Evolutionary conservation across 2,888 invertebrate species (phyloP), one percentile per base, ranked within the genome.

Genomic region (Druceiella hillmani): DNA sequence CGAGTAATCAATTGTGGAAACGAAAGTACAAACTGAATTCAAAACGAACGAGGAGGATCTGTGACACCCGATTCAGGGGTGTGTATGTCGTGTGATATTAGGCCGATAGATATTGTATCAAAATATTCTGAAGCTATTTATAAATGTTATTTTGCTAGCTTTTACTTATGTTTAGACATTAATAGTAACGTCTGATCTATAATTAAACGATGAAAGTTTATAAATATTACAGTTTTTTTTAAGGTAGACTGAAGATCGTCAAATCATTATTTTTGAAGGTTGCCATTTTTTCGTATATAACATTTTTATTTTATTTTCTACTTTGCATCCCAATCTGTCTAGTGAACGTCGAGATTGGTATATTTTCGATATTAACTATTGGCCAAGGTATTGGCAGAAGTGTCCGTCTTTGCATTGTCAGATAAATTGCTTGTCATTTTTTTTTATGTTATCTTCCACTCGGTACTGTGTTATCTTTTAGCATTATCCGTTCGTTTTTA

Each of bases 101-200:
- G 62, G 65, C 67, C 61, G 58, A 65, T 66, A 59, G 40, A 40
- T 40, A 36, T 42, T 66, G 69, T 68, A 69, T 70, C 68, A 70
- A 72, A 70, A 69, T 70, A 70, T 69, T 70, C 66, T 58, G 52
- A 66, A 70, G 68, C 70, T 72, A 72, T 72, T 72, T 72, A 70
- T 72, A 72, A 70, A 72, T 70, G 71, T 69, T 70, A 70, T 70
- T 71, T 70, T 69, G 68, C 66, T 64, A 65, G 62, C 68, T 67
- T 72, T 71, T 70, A 67, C 69, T 68, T 69, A 67, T 67, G 69
- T 70, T 66, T 67, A 64, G 68, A 66, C 67, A 65, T 66, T 69
- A 68, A 67, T 68, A 68, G 66, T 67, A 68, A 62, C 68, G 67
- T 68, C 67, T 66, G 65, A 58, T 65, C 69, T 70, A 70, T 65